These are phyloP conservation scores for Arizona elegans DNA, from an alignment of 2,113 vertebrate genomes.

Conservation along the genomic window DNA sequence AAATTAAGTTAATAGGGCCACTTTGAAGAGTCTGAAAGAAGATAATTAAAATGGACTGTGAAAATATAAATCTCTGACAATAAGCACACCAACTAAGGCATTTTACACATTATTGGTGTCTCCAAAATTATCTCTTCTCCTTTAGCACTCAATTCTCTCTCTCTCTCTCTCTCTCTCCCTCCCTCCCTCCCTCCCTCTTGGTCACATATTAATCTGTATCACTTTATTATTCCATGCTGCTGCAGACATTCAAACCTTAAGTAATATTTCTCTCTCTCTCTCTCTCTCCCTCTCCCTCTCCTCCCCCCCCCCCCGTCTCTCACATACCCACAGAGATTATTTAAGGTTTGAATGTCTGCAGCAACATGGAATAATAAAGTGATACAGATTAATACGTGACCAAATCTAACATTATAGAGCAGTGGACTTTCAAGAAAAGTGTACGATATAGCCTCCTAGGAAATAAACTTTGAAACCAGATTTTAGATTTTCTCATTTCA, in stretches of 20 bases:
- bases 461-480: not conserved
- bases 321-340: not conserved
- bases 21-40: conserved; percentile 6
- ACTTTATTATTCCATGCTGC: too few species aligned
- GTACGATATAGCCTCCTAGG: not conserved
- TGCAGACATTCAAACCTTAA: too few species aligned
- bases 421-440: not conserved
- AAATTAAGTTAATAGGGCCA: conserved; percentile 20
- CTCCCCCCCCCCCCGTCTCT: accelerated
- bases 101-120: not conserved
- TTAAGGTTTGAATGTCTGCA: not conserved
- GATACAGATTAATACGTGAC: not conserved
- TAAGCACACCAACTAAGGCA: not conserved
- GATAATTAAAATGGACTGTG: not conserved
- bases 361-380: not conserved
- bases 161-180: too few species aligned
- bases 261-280: too few species aligned
- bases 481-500: not conserved
- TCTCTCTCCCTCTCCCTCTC: too few species aligned
- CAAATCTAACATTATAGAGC: not conserved
- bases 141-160: not conserved
- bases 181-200: too few species aligned
- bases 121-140: not conserved
- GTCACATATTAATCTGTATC: too few species aligned
- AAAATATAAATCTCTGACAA: not conserved